Conservation (phyloP, 2,888 invertebrate species). For the Microctonus aethiopoides region DNA sequence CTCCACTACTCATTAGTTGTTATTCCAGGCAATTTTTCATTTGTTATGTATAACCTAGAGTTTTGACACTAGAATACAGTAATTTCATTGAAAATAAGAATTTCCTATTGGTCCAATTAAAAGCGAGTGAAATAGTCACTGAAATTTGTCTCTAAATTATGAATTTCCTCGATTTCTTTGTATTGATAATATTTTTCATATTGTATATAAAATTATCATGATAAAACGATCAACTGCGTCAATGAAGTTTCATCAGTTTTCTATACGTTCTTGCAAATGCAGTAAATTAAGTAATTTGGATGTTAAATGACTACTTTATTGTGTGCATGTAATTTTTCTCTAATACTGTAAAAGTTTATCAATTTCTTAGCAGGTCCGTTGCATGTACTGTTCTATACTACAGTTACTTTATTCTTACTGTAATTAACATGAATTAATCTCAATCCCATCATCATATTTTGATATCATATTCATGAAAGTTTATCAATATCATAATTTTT, state of each 20-base stretch:
- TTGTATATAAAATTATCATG: slow-evolving; percentile 10
- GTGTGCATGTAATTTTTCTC: slow-evolving; percentile 23
- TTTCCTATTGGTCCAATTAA: no score
- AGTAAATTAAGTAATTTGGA: slow-evolving; percentile 51
- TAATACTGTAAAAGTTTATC: not conserved
- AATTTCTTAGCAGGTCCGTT: slow-evolving; percentile 1
- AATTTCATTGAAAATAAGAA: no score
- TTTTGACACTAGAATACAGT: no score
- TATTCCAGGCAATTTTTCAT: no score
- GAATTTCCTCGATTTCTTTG: not conserved
- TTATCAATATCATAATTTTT: no score
- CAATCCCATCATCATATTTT: no score
- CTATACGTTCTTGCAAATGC: slow-evolving; percentile 1
- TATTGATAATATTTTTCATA: not conserved
- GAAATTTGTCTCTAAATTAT: not conserved
- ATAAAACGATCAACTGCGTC: slow-evolving; percentile 3
- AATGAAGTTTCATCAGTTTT: slow-evolving; percentile 18
- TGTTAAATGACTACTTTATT: slow-evolving; percentile 44
- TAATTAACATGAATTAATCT: no score
- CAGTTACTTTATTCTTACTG: not conserved
- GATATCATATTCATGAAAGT: no score
- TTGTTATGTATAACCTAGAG: no score
- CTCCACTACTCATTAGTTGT: no score
- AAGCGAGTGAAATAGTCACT: no score
- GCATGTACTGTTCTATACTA: slow-evolving; percentile 14